A percentile compares a stretch with the other conserved stretches of the same genome.
These are phyloP conservation scores for Zoanthus sansibaricus DNA, from an alignment of 92 coral and sea anemone genomes.

Conservation along the genomic window DNA sequence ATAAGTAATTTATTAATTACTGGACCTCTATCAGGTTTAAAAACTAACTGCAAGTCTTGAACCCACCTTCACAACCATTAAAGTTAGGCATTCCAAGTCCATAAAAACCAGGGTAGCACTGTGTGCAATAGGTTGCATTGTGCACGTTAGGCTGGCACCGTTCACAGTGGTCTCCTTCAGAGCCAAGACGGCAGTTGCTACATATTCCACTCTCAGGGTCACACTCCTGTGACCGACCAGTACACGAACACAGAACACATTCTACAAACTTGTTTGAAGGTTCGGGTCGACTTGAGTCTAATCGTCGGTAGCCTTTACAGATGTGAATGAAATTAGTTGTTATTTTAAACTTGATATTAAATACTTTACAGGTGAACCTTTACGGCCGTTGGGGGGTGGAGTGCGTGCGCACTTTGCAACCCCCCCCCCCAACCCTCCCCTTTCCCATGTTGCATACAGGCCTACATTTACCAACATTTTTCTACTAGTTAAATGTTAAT, in stretches of 20 bases:
- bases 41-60: background rate
- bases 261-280: constrained; percentile 49
- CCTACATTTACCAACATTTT: too few relatives aligned
- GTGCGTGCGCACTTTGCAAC: too few relatives aligned
- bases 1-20: background rate
- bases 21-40: background rate
- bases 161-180: constrained; percentile 83
- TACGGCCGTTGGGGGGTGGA: too few relatives aligned
- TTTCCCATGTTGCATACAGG: too few relatives aligned
- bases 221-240: constrained; percentile 80
- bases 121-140: constrained; percentile 79
- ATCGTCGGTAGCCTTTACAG: constrained; percentile 44
- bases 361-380: too few relatives aligned
- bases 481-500: too few relatives aligned
- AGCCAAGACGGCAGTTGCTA: constrained; percentile 85
- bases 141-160: constrained; percentile 83
- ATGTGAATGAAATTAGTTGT: background rate
- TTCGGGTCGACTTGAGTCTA: background rate
- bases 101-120: constrained; percentile 77
- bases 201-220: constrained; percentile 85
- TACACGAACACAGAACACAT: constrained; percentile 84
- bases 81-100: constrained; percentile 68
- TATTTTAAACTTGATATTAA: too few relatives aligned
- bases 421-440: too few relatives aligned
- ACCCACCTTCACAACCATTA: constrained; percentile 83